Base-by-base conservation (phyloP, 2,113 vertebrate species). In the Etia nguti region DNA sequence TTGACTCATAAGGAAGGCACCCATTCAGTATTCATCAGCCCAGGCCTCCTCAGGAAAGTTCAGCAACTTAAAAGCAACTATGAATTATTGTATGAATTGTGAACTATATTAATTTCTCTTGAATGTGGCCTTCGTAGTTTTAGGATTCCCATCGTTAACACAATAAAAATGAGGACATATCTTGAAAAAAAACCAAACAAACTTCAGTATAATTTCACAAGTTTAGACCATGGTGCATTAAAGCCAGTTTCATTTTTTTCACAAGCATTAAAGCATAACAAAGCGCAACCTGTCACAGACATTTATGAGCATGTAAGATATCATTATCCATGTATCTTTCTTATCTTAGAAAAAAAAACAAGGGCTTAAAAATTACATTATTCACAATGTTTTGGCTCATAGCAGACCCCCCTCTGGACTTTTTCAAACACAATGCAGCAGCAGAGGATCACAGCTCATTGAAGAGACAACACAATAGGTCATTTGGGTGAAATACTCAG, bases 341-440 rank as follows among this genome's bases (percentile, higher is more conserved):
- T 8, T 34, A 60, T 68, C 22, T 55, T 13, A 79, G 10, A 56
- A 52, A 22, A 52, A 22, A 43, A 4, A n/a, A 68, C 60, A 86
- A 73, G 82, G 26, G 18, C 16, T 75, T 75, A 79, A 50, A 48
- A 46, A 31, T 13, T 4, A 6, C 22, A 46, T 34, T 86, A 84
- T 89, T 94, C 90, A 90, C 73, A 88, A 88, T 83, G 31, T 86
- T 82, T 70, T 43, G 79, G 88, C 20, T 79, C 52, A 46, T 34
- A 48, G 16, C 54, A 59, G 68, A 20, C 57, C 54, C 0, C 79
- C 20, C 31, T n/a, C 46, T 0, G 12, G 38, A 80, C 2, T 22
- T 31, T 84, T 70, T 62, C 31, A 73, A 20, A 31, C 62, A 79
- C 70, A 70, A 6, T 12, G 8, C 26, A 68, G 73, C 68, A 88